Percentiles rank a stretch among this genome's conserved stretches.
phyloP scores from a whole-genome alignment of 2,797 vertebrate species.

The Pterois miles region DNA sequence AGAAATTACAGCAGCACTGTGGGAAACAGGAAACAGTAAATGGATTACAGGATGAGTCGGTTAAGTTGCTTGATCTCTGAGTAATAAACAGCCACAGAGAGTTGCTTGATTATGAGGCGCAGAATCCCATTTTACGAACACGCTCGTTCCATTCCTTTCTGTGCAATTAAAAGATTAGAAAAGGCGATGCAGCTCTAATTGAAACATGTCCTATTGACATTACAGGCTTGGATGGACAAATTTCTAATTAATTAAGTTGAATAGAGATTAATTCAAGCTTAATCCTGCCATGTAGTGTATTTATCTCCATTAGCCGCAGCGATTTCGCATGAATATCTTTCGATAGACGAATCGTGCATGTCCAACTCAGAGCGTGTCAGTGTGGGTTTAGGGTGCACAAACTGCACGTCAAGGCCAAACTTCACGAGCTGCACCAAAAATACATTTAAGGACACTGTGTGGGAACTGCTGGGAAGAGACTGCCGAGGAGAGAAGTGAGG shows the following conservation, averaged over 20 bases:
- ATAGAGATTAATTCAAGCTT: conserved; percentile 73
- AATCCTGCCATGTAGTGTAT: conserved; percentile 71
- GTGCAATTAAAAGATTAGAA: conserved; percentile 80
- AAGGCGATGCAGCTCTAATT: conserved; percentile 71
- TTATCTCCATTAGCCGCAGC: conserved; percentile 67
- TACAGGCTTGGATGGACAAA: conserved; percentile 69
- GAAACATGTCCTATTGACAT: conserved; percentile 79
- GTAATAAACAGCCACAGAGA: conserved; percentile 45
- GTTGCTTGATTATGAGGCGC: conserved; percentile 37
- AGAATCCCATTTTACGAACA: conserved; percentile 58
- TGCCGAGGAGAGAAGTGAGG: conserved; percentile 65
- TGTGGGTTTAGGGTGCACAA: conserved; percentile 39
- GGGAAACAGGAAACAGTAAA: conserved; percentile 27
- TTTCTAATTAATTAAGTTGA: conserved; percentile 77
- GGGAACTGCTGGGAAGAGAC: conserved; percentile 68
- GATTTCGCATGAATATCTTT: conserved; percentile 52
- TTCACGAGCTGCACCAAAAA: conserved; percentile 67
- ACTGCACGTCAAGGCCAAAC: conserved; percentile 45
- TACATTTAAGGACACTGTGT: conserved; percentile 69
- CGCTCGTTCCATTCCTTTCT: conserved; percentile 59
- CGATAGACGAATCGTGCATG: conserved; percentile 35
- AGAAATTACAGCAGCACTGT: neutral
- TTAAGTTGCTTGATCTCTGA: conserved; percentile 41
- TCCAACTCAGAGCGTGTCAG: conserved; percentile 33
- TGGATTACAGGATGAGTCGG: conserved; percentile 43